A percentile compares a stretch with the other conserved stretches of the same genome.
Conservation (phyloP, 2,888 invertebrate species). For the Caradrina kadenii region DNA sequence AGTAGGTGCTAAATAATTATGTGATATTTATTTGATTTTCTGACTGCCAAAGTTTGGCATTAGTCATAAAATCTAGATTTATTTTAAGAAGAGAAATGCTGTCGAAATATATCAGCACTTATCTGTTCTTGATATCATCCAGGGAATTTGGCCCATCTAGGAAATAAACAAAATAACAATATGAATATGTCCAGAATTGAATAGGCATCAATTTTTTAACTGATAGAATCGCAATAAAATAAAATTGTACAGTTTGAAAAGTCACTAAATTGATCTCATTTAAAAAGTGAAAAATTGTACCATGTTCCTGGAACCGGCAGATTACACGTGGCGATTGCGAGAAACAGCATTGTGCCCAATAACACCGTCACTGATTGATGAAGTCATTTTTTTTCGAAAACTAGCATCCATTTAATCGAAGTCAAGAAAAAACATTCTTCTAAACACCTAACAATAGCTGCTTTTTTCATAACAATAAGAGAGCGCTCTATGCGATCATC, state of each 20-base stretch:
- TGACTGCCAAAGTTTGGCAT: neutral
- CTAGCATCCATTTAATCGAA: constrained; percentile 82
- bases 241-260: constrained; percentile 58
- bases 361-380: constrained; percentile 89
- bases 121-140: constrained; percentile 26
- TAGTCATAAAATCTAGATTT: neutral
- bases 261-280: constrained; percentile 81
- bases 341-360: constrained; percentile 85
- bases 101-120: neutral
- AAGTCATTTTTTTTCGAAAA: constrained; percentile 83
- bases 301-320: constrained; percentile 82
- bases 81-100: neutral
- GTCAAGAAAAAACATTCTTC: constrained; percentile 75
- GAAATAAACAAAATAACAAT: constrained; percentile 37
- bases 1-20: too few species aligned
- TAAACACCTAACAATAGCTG: constrained; percentile 86
- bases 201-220: constrained; percentile 63
- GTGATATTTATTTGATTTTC: too few species aligned
- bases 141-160: constrained; percentile 11
- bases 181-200: constrained; percentile 43
- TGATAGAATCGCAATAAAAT: constrained; percentile 62
- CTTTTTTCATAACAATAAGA: constrained; percentile 82
- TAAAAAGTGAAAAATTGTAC: constrained; percentile 81
- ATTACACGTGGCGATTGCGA: constrained; percentile 81
- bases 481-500: constrained; percentile 86